phyloP scores from a whole-genome alignment of 2,113 vertebrate species.

The Salvator merianae region DNA sequence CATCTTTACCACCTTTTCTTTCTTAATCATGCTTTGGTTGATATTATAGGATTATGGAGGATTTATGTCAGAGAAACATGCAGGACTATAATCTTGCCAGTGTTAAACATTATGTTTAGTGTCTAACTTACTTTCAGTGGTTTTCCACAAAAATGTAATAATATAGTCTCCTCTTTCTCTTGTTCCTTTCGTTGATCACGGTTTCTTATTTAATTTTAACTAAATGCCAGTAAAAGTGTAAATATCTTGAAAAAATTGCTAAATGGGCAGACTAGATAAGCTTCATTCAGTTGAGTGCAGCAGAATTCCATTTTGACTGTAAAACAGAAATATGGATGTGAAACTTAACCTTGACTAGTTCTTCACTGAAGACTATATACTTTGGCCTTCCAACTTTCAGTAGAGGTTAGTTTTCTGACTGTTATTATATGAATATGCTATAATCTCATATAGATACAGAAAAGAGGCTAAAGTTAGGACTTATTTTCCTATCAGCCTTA shows the following conservation, averaged over 20 bases:
- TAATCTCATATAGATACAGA: too few species aligned
- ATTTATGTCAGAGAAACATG: slow-evolving; percentile 5
- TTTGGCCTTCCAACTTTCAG: too few species aligned
- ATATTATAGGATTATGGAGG: neutral
- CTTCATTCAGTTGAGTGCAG: slow-evolving; percentile 46
- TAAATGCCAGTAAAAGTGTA: slow-evolving; percentile 43
- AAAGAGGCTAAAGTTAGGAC: too few species aligned
- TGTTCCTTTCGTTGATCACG: slow-evolving; percentile 11
- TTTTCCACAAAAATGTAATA: slow-evolving; percentile 12
- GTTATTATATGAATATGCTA: too few species aligned
- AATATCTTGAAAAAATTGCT: slow-evolving; percentile 34
- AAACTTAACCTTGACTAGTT: slow-evolving; percentile 36
- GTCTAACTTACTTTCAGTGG: slow-evolving; percentile 11
- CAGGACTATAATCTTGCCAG: neutral
- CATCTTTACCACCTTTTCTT: too few species aligned
- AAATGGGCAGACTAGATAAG: slow-evolving; percentile 51
- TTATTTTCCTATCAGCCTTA: too few species aligned
- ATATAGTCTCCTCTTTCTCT: slow-evolving; percentile 24
- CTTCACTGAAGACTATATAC: too few species aligned
- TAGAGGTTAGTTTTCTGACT: too few species aligned
- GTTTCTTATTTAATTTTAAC: slow-evolving; percentile 33
- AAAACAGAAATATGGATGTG: slow-evolving; percentile 59
- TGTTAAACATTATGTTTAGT: neutral
- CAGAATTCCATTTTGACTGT: slow-evolving; percentile 47
- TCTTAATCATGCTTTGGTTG: neutral